phyloP scores from a whole-genome alignment of 2,888 invertebrate species.

The Ditula angustiorana region DNA sequence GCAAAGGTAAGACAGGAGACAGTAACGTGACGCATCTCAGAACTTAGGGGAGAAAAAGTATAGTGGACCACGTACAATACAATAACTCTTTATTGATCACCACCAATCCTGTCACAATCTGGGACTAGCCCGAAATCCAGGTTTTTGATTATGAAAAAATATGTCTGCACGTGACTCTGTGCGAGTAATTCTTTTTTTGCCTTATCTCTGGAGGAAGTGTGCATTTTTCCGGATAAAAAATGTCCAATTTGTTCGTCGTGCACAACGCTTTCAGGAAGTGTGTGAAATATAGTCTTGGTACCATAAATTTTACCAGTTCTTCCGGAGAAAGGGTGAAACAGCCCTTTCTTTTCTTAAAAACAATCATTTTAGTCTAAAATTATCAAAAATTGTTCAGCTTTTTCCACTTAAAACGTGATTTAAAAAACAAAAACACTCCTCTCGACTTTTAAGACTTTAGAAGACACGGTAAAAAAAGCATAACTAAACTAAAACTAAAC shows the following conservation, averaged over 20 bases:
- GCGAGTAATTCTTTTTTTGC: neutral
- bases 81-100: too few relatives aligned
- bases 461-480: too few relatives aligned
- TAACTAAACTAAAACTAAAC: too few relatives aligned
- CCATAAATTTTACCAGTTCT: neutral
- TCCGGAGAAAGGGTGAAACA: neutral
- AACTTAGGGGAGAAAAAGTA: too few relatives aligned
- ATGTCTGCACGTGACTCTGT: neutral
- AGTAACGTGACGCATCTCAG: too few relatives aligned
- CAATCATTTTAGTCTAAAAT: neutral
- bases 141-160: neutral
- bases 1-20: slow-evolving; percentile 58
- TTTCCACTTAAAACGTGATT: too few relatives aligned
- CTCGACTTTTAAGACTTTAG: too few relatives aligned
- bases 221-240: neutral
- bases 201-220: neutral
- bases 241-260: neutral
- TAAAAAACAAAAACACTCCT: too few relatives aligned
- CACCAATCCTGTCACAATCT: too few relatives aligned
- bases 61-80: too few relatives aligned
- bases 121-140: too few relatives aligned
- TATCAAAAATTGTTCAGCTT: too few relatives aligned
- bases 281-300: neutral
- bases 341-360: neutral
- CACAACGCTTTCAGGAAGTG: neutral